Base-by-base conservation (phyloP, 2,888 invertebrate genomes). In the Cephus spinipes region DNA sequence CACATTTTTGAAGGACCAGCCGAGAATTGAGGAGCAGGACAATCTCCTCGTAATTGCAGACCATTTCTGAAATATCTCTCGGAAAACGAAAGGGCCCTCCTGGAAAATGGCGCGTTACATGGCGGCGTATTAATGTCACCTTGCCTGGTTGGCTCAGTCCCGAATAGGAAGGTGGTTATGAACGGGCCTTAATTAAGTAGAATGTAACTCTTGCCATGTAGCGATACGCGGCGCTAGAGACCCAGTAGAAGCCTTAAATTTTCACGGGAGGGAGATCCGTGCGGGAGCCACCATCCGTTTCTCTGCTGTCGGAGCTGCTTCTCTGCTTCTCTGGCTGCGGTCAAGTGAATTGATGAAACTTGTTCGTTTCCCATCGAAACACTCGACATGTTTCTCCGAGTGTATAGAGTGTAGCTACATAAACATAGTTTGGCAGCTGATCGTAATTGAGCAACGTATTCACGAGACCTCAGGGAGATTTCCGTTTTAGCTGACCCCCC, bases 391-490 rank as follows among this genome's bases (percentile, higher is more conserved):
- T 55, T 55, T 55, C 55, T 55, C 55, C 55, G 23, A 55, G 23
- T 23, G 23, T 40, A 23, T 40, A 40, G 6, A 40, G 9, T 40
- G 40, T 4, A 40, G 23, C 23, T 9, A 40, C 40, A 6, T 40
- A 40, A 40, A 40, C 15, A 40, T 40, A 40, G 40, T 2, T 40
- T 40, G 40, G 23, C 34, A 73, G 68, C 40, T n/a, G 40, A 55
- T 77, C 15, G 73, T 71, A 76, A 79, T 73, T 79, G 76, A 75
- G 76, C 75, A 68, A 36, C 15, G 73, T 68, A 76, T 81, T 78
- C 76, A 73, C 68, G 75, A 78, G 79, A 81, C 73, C 75, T 74
- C 77, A 74, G 77, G 79, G 77, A 81, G 79, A 79, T 76, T 69
- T 55, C 55, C 23, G 9, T 55, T 55, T 1, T 23, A 23, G 23